These are phyloP conservation scores for Lasioglossum leucozonium DNA, from an alignment of 2,888 invertebrate species.

Conservation along the genomic window DNA sequence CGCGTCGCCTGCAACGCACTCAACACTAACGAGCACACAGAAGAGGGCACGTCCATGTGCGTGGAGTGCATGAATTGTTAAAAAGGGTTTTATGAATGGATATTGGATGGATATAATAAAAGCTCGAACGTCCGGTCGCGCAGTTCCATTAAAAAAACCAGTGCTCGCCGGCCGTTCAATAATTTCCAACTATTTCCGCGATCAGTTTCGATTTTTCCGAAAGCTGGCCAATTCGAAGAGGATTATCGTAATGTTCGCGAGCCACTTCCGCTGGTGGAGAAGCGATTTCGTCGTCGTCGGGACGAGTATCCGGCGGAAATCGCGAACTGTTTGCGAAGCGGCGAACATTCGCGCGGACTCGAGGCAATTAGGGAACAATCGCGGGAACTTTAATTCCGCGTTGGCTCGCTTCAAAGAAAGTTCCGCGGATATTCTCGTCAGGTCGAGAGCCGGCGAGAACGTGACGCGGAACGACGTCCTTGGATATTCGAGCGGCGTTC, in stretches of 20 bases:
- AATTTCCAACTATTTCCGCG: not conserved
- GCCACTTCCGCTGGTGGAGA: not conserved
- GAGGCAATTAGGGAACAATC: slow-evolving; percentile 58
- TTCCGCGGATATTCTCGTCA: slow-evolving; percentile 48
- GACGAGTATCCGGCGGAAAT: not conserved
- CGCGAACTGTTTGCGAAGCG: not conserved
- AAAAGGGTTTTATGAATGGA: not conserved
- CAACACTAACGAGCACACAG: not conserved
- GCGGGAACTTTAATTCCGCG: slow-evolving; percentile 37
- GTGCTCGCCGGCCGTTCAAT: not conserved
- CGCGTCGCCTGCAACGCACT: not conserved
- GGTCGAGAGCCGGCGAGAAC: slow-evolving; percentile 50
- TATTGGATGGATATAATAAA: not conserved
- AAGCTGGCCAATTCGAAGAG: not conserved
- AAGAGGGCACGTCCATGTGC: not conserved
- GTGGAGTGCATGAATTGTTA: not conserved
- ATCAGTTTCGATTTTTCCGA: not conserved
- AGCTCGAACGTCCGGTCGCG: not conserved
- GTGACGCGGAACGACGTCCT: slow-evolving; percentile 47
- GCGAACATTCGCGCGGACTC: slow-evolving; percentile 8
- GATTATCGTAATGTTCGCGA: not conserved
- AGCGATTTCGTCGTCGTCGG: not conserved
- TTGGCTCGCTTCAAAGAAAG: slow-evolving; percentile 43
- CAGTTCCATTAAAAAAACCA: not conserved
- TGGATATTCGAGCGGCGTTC: slow-evolving; percentile 60